phyloP scores from a whole-genome alignment of 1,140 invertebrate species.

The Thereuonema tuberculata region DNA sequence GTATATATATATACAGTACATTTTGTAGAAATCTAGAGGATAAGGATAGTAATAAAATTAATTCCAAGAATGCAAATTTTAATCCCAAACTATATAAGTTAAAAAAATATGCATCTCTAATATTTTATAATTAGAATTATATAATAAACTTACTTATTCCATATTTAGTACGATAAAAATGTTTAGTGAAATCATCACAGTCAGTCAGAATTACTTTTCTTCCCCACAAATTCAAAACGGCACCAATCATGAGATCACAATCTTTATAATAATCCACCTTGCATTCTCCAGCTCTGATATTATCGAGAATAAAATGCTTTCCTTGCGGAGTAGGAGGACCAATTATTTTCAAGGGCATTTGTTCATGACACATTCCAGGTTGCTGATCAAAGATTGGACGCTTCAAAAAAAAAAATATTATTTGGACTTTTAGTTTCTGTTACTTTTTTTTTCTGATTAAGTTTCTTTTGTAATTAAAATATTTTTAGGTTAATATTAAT shows the following conservation, averaged over 20 bases:
- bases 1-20: no score
- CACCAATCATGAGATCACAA: conserved; percentile 62
- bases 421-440: no score
- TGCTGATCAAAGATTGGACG: no score
- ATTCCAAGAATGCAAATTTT: no score
- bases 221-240: conserved; percentile 60
- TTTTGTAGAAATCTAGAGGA: no score
- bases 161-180: conserved; percentile 60
- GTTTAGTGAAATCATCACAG: conserved; percentile 72
- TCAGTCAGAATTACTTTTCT: conserved; percentile 63
- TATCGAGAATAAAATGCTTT: conserved; percentile 42
- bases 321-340: conserved; percentile 40
- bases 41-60: no score
- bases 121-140: conserved; percentile 9
- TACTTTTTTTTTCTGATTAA: no score
- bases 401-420: conserved; percentile 5
- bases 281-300: conserved; percentile 26
- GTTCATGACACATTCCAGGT: conserved; percentile 41
- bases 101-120: conserved; percentile 14
- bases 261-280: conserved; percentile 47
- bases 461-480: no score
- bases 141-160: conserved; percentile 33
- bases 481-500: no score
- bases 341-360: conserved; percentile 56
- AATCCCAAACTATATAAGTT: no score